phyloP scores from a whole-genome alignment of 2,888 invertebrate species.

The Acleris laterana region DNA sequence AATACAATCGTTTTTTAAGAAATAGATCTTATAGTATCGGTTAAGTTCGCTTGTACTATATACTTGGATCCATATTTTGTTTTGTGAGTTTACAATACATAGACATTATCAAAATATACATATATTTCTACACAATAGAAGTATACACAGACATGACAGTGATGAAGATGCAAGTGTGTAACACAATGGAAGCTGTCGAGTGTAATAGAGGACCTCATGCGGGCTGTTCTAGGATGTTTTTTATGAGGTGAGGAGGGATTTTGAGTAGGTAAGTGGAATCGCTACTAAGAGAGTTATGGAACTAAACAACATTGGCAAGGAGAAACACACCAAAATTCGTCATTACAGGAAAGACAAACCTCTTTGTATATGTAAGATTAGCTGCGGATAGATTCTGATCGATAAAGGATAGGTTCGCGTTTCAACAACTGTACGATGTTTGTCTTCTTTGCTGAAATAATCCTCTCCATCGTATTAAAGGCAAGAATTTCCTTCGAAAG shows the following conservation, averaged over 20 bases:
- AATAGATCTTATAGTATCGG: too few relatives aligned
- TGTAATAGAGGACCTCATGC: constrained; percentile 16
- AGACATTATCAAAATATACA: too few relatives aligned
- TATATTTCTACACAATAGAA: background rate
- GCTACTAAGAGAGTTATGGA: background rate
- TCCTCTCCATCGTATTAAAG: too few relatives aligned
- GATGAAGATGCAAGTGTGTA: background rate
- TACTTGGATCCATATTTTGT: too few relatives aligned
- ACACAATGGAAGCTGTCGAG: constrained; percentile 15
- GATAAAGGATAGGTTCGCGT: too few relatives aligned
- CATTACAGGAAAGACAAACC: background rate
- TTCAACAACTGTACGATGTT: too few relatives aligned
- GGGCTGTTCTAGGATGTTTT: constrained; percentile 3
- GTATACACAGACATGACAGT: background rate
- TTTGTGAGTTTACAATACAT: too few relatives aligned
- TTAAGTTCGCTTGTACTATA: too few relatives aligned
- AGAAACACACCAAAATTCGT: background rate
- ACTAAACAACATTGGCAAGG: background rate
- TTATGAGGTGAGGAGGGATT: background rate
- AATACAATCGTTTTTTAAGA: too few relatives aligned
- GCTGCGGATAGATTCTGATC: too few relatives aligned
- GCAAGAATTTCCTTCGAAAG: too few relatives aligned
- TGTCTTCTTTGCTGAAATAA: too few relatives aligned
- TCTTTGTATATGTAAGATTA: background rate
- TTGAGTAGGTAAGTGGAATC: background rate